Conservation (phyloP, 2,113 vertebrate species). For the Bettongia penicillata region DNA sequence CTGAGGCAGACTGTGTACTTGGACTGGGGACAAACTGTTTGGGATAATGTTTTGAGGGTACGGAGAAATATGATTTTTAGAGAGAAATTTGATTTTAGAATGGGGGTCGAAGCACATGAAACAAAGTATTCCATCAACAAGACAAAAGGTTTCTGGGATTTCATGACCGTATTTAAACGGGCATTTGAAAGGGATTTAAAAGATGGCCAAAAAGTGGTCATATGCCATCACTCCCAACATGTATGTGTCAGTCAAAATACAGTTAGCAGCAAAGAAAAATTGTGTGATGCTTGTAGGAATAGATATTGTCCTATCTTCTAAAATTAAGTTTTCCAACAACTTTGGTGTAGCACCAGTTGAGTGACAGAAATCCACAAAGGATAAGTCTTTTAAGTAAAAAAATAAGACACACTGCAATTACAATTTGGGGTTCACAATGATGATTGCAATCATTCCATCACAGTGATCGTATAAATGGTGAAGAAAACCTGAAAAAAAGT, state of each 20-base stretch:
- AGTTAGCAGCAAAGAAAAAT: constrained; percentile 43
- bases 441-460: constrained; percentile 34
- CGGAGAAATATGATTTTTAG: too few species aligned
- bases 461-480: neutral
- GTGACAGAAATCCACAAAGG: too few species aligned
- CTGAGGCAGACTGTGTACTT: too few species aligned
- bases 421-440: constrained; percentile 38
- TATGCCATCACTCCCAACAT: neutral
- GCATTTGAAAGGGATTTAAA: too few species aligned
- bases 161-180: too few species aligned
- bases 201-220: too few species aligned
- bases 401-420: constrained; percentile 65
- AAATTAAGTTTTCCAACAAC: constrained; percentile 27
- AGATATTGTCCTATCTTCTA: constrained; percentile 41
- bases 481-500: constrained; percentile 22
- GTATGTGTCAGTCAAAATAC: neutral
- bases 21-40: too few species aligned
- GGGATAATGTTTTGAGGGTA: too few species aligned
- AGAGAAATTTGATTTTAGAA: too few species aligned
- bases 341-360: constrained; percentile 33
- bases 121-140: too few species aligned
- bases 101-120: too few species aligned
- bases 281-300: constrained; percentile 39
- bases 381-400: neutral
- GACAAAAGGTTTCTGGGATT: too few species aligned